Percentiles rank a stretch among this genome's conserved stretches.
phyloP scores from a whole-genome alignment of 1,140 invertebrate species.

The Bathynomus jamesi region DNA sequence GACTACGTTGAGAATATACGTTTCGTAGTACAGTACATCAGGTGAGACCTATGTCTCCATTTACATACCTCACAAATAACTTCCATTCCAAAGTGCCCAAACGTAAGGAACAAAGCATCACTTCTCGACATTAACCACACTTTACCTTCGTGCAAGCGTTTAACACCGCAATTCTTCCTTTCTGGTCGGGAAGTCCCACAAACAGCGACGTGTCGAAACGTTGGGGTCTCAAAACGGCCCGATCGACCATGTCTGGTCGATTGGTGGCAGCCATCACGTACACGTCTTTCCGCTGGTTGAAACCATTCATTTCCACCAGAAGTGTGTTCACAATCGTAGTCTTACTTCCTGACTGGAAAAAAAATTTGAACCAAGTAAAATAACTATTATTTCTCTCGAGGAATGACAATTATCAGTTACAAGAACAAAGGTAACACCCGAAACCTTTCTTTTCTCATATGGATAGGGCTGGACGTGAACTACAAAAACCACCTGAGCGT shows the following conservation, averaged over 20 bases:
- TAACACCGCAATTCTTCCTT: slow-evolving; percentile 81
- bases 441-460: too few relatives aligned
- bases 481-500: too few relatives aligned
- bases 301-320: slow-evolving; percentile 97
- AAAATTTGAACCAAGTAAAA: too few relatives aligned
- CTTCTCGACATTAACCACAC: neutral
- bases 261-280: slow-evolving; percentile 95
- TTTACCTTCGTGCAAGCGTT: slow-evolving; percentile 71
- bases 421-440: too few relatives aligned
- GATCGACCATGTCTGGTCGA: slow-evolving; percentile 92
- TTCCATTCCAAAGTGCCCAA: neutral
- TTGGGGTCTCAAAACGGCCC: slow-evolving; percentile 87
- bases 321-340: slow-evolving; percentile 89
- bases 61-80: too few relatives aligned
- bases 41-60: too few relatives aligned
- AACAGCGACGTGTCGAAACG: slow-evolving; percentile 89
- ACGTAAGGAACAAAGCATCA: neutral
- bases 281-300: slow-evolving; percentile 70
- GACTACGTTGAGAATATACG: too few relatives aligned
- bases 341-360: slow-evolving; percentile 40
- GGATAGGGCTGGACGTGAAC: too few relatives aligned
- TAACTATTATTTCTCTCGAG: too few relatives aligned
- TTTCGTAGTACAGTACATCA: too few relatives aligned
- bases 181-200: slow-evolving; percentile 74
- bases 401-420: too few relatives aligned